These are phyloP conservation scores for Empidonax alnorum DNA, from an alignment of 2,113 vertebrate species.

Conservation along the genomic window DNA sequence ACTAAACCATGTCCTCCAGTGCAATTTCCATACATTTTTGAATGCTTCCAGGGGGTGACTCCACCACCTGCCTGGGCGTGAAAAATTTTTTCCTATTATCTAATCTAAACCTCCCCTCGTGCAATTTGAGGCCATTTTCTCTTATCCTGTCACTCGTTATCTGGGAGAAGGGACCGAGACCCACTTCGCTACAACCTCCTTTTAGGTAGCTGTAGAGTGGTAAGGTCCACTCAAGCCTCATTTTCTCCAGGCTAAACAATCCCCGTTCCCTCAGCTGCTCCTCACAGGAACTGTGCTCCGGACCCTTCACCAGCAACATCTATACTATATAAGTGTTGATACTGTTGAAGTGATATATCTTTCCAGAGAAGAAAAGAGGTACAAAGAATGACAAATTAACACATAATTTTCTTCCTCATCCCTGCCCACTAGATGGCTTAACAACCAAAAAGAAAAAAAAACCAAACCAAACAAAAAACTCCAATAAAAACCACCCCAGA, in stretches of 20 bases:
- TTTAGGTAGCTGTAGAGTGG: neutral
- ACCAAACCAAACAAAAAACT: neutral
- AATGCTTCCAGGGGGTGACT: neutral
- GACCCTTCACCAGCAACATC: neutral
- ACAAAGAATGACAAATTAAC: neutral
- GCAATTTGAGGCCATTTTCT: neutral
- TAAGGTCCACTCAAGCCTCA: neutral
- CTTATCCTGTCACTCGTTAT: neutral
- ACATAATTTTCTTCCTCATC: neutral
- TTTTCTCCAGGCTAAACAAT: neutral
- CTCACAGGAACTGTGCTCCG: neutral
- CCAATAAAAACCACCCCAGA: neutral
- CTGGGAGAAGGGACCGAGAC: neutral
- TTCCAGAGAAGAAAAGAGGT: neutral
- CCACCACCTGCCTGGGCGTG: neutral
- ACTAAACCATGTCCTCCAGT: neutral
- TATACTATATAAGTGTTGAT: accelerated
- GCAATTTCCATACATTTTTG: neutral
- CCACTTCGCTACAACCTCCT: neutral
- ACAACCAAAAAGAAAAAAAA: neutral
- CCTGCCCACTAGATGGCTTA: neutral
- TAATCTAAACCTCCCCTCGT: neutral
- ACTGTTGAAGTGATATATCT: neutral
- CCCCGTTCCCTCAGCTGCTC: neutral
- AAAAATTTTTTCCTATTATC: too few relatives aligned